Percentiles rank a stretch among this genome's conserved stretches.
Conservation (phyloP, 2,797 vertebrate species). For the Neosilurus hyrtlii region DNA sequence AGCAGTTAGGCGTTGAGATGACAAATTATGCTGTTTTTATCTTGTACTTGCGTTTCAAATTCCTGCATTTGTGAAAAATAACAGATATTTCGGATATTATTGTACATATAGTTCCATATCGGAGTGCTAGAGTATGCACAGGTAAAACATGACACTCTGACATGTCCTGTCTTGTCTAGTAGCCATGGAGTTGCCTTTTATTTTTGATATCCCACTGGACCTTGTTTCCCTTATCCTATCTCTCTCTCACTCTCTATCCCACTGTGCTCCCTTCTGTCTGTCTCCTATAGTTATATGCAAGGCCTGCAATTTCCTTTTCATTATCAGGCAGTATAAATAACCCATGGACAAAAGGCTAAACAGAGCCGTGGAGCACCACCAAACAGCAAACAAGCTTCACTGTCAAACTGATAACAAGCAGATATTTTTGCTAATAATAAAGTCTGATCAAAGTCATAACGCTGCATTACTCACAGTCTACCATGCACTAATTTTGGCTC, state of each 20-base stretch:
- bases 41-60: not conserved
- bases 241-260: conserved; percentile 20
- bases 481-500: conserved; percentile 40
- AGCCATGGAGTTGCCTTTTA: conserved; percentile 41
- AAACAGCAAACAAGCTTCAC: conserved; percentile 24
- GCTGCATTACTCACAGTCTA: not conserved
- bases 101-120: not conserved
- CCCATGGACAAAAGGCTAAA: conserved; percentile 26
- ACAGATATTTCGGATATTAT: not conserved
- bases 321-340: conserved; percentile 48
- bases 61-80: not conserved
- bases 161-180: conserved; percentile 55
- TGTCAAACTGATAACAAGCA: conserved; percentile 37
- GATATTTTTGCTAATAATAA: not conserved
- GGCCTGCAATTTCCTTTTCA: conserved; percentile 48
- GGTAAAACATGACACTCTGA: conserved; percentile 39
- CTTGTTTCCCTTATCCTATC: conserved; percentile 18
- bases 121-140: not conserved
- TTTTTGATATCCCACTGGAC: conserved; percentile 37
- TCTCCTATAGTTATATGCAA: conserved; percentile 43
- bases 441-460: conserved; percentile 37
- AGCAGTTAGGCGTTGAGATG: too few relatives aligned
- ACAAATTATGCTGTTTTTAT: not conserved
- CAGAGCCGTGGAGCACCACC: conserved; percentile 44
- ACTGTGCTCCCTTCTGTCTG: not conserved